Evolutionary conservation across 2,797 vertebrate genomes (phyloP).

Genomic region (Paratrypauchen microcephalus): DNA sequence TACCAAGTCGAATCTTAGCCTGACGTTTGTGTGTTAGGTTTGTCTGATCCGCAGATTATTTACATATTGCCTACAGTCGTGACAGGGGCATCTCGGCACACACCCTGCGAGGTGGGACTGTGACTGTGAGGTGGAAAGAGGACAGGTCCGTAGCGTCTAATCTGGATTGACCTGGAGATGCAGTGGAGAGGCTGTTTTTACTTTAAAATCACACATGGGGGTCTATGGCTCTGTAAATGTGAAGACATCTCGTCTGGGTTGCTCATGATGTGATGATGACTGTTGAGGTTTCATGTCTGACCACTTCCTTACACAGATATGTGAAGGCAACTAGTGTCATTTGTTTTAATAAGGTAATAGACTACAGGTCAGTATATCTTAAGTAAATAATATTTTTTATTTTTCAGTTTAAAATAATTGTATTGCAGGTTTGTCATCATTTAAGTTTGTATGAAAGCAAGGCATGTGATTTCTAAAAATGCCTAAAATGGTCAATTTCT

Average conservation of each 20-base stretch:
- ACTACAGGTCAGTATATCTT: neutral
- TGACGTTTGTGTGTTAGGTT: slow-evolving; percentile 5
- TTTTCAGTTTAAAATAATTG: neutral
- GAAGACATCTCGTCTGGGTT: neutral
- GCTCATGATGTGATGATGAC: neutral
- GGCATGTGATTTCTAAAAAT: too few relatives aligned
- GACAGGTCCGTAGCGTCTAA: slow-evolving; percentile 43
- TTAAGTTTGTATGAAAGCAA: too few relatives aligned
- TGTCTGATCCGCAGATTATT: slow-evolving; percentile 41
- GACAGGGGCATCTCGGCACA: slow-evolving; percentile 22
- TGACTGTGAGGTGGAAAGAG: slow-evolving; percentile 28
- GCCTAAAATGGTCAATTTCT: too few relatives aligned
- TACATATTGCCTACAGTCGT: slow-evolving; percentile 7
- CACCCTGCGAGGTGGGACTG: slow-evolving; percentile 29
- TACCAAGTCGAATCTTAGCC: neutral
- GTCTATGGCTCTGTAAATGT: neutral
- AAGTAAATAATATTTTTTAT: neutral
- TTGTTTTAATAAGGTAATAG: neutral
- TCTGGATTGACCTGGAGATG: slow-evolving; percentile 61
- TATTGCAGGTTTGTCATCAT: too few relatives aligned
- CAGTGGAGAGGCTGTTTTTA: slow-evolving; percentile 48
- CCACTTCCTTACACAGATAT: slow-evolving; percentile 53
- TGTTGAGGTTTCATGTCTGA: slow-evolving; percentile 24
- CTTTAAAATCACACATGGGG: slow-evolving; percentile 15
- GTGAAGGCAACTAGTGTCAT: slow-evolving; percentile 11